Evolutionary conservation across 2,888 invertebrate species (phyloP), one percentile per base, ranked within the genome.

Genomic region (Bugulina stolonifera): DNA sequence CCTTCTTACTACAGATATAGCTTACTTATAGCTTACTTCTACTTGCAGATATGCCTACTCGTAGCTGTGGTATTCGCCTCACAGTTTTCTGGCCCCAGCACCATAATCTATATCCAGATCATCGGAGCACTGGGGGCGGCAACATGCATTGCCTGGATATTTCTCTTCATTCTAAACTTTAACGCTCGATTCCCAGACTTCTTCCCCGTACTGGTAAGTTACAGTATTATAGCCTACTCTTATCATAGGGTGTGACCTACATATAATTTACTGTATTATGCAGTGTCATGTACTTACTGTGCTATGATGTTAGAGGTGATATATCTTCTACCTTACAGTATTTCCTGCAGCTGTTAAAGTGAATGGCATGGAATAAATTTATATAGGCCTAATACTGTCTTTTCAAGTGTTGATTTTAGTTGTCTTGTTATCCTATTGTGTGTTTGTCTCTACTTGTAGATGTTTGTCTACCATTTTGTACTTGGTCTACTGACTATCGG

Each of bases 141-240:
- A 14, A 64, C 64, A 27, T 64, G 64, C n/a, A 3, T 64, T 14
- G 64, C 64, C 34, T 64, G 64, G 64, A 32, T 64, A 10, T 10
- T 64, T 27, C 64, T 64, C 5, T 64, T 64, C 64, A 10, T 27
- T 64, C 34, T 27, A 14, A 64, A 64, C 64, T n/a, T 64, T 32
- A 64, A 64, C 32, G 64, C 64, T 2, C 2, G 64, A n/a, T 64
- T 64, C 32, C 64, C 64, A 5, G 64, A 64, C 32, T 64, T 64
- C 64, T 64, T 64, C 32, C 64, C 64, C 10, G 34, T 64, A 29
- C 64, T 64, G 5, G 64, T 64, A 64, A 64, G 64, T 64, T n/a
- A n/a, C n/a, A n/a, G n/a, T n/a, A n/a, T n/a, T n/a, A n/a, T n/a
- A n/a, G n/a, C n/a, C n/a, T n/a, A n/a, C n/a, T n/a, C n/a, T n/a